Evolutionary conservation across 1,140 invertebrate genomes (phyloP).

Genomic region (Cydia fagiglandana): DNA sequence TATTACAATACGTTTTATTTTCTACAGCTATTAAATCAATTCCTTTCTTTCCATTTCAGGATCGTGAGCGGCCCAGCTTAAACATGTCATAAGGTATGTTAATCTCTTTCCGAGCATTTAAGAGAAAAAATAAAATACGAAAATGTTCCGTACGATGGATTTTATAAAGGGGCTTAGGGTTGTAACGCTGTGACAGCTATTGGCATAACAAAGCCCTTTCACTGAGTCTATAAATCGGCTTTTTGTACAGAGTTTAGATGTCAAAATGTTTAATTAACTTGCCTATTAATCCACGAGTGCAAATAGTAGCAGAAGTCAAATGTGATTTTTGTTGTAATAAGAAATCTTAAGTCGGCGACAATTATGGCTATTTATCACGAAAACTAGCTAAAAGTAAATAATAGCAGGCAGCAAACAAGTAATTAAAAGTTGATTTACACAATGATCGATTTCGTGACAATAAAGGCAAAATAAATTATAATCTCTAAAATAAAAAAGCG

Average conservation of each 20-base stretch:
- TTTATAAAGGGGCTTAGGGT: conserved; percentile 2
- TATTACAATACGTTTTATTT: not conserved
- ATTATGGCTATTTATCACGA: too few relatives aligned
- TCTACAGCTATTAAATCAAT: conserved; percentile 26
- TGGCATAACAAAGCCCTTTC: conserved; percentile 18
- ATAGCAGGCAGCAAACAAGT: too few relatives aligned
- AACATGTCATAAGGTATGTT: conserved; percentile 49
- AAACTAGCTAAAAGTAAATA: too few relatives aligned
- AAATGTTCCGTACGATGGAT: not conserved
- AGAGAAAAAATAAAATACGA: conserved; percentile 12
- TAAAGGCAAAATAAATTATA: too few relatives aligned
- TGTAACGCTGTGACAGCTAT: conserved; percentile 26
- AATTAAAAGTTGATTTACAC: too few relatives aligned
- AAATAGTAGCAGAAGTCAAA: too few relatives aligned
- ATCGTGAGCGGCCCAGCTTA: conserved; percentile 29
- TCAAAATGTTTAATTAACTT: not conserved
- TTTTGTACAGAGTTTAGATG: not conserved
- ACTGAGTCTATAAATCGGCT: not conserved
- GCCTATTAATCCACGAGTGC: not conserved
- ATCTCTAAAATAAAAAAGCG: too few relatives aligned
- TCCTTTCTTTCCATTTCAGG: conserved; percentile 37
- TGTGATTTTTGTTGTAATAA: too few relatives aligned
- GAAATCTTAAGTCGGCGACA: too few relatives aligned
- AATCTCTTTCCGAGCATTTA: conserved; percentile 33
- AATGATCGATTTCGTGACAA: too few relatives aligned